A percentile compares a stretch with the other conserved stretches of the same genome.
Evolutionary conservation across 1,140 invertebrate species (phyloP).

Genomic region (Drosophila erecta): DNA sequence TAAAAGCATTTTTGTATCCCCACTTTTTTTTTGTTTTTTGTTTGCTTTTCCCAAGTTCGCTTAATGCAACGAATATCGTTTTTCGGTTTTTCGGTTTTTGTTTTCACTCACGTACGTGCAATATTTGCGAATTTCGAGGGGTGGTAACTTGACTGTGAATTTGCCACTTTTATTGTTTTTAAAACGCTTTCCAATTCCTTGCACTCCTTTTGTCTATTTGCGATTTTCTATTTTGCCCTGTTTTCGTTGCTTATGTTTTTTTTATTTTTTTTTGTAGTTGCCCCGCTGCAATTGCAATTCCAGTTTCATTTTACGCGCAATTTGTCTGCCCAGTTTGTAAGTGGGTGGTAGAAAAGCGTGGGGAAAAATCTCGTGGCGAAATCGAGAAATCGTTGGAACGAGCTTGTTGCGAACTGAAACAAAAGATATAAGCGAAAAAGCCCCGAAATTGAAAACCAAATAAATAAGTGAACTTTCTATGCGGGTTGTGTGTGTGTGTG

Average conservation of each 20-base stretch:
- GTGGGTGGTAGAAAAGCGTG: background rate
- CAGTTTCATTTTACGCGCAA: conserved; percentile 64
- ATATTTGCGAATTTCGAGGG: conserved; percentile 45
- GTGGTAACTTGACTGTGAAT: conserved; percentile 30
- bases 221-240: background rate
- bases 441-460: conserved; percentile 57
- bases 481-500: conserved; percentile 13
- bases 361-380: conserved; percentile 3
- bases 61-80: conserved; percentile 46
- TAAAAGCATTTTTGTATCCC: conserved; percentile 37
- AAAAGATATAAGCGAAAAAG: conserved; percentile 33
- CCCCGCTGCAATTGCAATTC: conserved; percentile 39
- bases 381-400: background rate
- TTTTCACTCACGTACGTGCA: conserved; percentile 40
- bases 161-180: conserved; percentile 64
- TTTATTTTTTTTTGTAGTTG: background rate
- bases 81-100: conserved; percentile 12
- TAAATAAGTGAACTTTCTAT: conserved; percentile 54
- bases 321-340: conserved; percentile 40
- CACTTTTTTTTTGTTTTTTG: conserved; percentile 3
- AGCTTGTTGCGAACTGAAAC: conserved; percentile 14
- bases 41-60: conserved; percentile 37
- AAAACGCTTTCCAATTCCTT: conserved; percentile 59
- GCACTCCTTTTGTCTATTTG: conserved; percentile 27
- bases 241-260: conserved; percentile 13